These are phyloP conservation scores for Phrynocephalus guinanensis DNA, from an alignment of 2,797 vertebrate species.

Conservation along the genomic window DNA sequence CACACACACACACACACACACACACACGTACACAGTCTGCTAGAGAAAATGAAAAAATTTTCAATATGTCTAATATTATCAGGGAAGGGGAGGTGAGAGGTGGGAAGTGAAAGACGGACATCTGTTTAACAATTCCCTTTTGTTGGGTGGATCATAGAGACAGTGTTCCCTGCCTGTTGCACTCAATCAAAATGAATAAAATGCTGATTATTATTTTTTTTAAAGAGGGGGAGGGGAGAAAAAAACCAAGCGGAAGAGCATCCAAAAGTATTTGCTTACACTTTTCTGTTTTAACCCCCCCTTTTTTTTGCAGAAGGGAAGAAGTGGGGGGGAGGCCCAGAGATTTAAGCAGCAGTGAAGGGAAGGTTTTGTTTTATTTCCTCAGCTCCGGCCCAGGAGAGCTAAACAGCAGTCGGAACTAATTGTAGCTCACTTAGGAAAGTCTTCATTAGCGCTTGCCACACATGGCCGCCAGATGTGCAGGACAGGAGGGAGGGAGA, in stretches of 20 bases:
- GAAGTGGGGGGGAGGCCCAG: constrained; percentile 14
- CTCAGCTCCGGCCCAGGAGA: constrained; percentile 72
- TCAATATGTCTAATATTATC: constrained; percentile 65
- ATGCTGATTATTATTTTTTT: constrained; percentile 48
- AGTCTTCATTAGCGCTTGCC: constrained; percentile 94
- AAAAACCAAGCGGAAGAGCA: constrained; percentile 46
- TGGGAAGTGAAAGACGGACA: constrained; percentile 56
- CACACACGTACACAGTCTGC: constrained; percentile 70
- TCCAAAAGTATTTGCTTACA: constrained; percentile 69
- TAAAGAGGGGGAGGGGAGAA: neutral
- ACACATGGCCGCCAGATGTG: constrained; percentile 99
- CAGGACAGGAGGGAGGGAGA: constrained; percentile 80
- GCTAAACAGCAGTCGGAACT: constrained; percentile 81
- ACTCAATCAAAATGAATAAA: constrained; percentile 74
- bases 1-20: constrained; percentile 1
- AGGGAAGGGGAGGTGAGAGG: constrained; percentile 38
- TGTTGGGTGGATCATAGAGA: constrained; percentile 72
- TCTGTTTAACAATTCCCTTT: constrained; percentile 79
- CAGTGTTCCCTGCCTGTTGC: constrained; percentile 70
- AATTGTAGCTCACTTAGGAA: constrained; percentile 94
- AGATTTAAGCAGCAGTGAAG: constrained; percentile 61
- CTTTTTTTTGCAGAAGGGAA: constrained; percentile 45
- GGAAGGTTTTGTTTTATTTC: constrained; percentile 65
- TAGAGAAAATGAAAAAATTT: constrained; percentile 77
- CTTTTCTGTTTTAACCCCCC: constrained; percentile 59